These are phyloP conservation scores for Fulica atra DNA, from an alignment of 2,113 vertebrate genomes.

Conservation along the genomic window DNA sequence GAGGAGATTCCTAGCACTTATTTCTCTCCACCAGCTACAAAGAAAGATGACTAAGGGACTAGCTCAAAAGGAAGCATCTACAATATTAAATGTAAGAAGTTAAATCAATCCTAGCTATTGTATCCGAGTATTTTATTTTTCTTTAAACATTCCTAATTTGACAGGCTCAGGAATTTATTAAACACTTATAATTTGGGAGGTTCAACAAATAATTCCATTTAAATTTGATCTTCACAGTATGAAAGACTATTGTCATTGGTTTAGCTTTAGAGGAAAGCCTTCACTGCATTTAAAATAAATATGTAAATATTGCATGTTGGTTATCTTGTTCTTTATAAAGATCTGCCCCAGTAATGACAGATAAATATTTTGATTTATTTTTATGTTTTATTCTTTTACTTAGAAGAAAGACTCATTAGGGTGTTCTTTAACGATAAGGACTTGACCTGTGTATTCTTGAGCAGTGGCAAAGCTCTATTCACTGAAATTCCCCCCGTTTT, in stretches of 20 bases:
- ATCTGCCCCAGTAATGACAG: not conserved
- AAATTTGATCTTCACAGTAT: not conserved
- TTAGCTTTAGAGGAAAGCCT: not conserved
- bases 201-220: not conserved
- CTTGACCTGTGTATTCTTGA: not conserved
- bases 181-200: not conserved
- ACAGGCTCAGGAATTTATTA: not conserved
- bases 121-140: not conserved
- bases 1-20: not conserved
- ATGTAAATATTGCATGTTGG: not conserved
- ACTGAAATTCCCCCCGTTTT: not conserved
- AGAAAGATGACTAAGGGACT: not conserved
- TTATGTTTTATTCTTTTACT: not conserved
- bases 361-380: conserved; percentile 16
- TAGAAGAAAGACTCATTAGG: not conserved
- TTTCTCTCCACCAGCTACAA: not conserved
- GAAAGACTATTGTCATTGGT: not conserved
- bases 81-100: not conserved
- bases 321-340: not conserved
- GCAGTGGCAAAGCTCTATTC: not conserved
- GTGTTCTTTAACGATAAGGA: not conserved
- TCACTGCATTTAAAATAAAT: not conserved
- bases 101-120: not conserved
- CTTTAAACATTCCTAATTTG: not conserved
- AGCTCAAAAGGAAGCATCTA: not conserved